These are phyloP conservation scores for Pinctada fucata DNA, from an alignment of 2,888 invertebrate species.

Conservation along the genomic window DNA sequence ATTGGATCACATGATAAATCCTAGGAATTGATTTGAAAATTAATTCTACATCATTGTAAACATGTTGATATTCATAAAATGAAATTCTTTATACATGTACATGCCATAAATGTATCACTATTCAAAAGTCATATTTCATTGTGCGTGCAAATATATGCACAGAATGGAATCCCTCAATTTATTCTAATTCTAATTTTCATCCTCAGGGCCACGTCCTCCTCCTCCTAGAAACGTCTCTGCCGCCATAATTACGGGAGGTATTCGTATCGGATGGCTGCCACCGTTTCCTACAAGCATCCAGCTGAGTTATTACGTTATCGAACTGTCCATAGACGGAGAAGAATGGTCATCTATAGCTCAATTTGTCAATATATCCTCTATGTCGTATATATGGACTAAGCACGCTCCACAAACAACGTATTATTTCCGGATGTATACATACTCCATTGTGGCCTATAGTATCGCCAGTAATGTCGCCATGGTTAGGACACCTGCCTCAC, in stretches of 20 bases:
- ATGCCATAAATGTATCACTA: no score
- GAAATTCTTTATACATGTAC: no score
- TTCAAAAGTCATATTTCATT: no score
- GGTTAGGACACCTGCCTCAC: constrained; percentile 52
- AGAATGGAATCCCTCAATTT: no score
- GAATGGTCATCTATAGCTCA: constrained; percentile 45
- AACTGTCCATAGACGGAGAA: constrained; percentile 51
- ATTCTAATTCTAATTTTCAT: background rate
- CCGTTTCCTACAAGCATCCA: constrained; percentile 64
- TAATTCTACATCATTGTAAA: no score
- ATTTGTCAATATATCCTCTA: constrained; percentile 33
- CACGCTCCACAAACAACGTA: constrained; percentile 53
- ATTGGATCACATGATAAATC: no score
- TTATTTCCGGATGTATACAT: constrained; percentile 62
- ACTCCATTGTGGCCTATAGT: constrained; percentile 63
- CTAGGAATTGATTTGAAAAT: no score
- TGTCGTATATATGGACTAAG: constrained; percentile 40
- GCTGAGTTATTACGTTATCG: constrained; percentile 68
- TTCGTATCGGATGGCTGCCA: constrained; percentile 84
- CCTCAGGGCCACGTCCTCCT: constrained; percentile 91
- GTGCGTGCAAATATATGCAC: no score
- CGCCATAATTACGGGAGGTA: constrained; percentile 91
- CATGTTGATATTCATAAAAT: no score
- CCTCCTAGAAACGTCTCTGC: constrained; percentile 94
- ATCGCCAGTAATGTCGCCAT: constrained; percentile 56